Evolutionary conservation across 2,888 invertebrate genomes (phyloP), one percentile per base, ranked within the genome.

Genomic region (Drosophila lacicola): DNA sequence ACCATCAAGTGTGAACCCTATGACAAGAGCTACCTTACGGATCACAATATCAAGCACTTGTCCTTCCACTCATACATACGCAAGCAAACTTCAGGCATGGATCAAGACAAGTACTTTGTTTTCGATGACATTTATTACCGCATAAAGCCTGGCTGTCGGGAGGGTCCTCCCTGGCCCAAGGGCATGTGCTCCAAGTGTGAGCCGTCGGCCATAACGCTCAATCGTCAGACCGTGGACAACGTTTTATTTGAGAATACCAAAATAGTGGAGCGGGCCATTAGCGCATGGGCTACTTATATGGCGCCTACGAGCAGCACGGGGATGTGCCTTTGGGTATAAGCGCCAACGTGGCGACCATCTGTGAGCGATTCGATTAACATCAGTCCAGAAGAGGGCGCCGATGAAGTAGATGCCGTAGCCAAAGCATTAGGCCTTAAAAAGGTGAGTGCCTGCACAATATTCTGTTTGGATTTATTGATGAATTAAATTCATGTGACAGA

Each of bases 151-250:
- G 92, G 98, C 2, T 99, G 99, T 92, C 96, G 96, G 86, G 98
- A 98, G 91, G 99, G 99, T 94, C 97, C 97, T 56, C 98, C 99
- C 74, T 99, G 99, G 98, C 99, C 99, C 63, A 97, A 96, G 92
- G 99, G 99, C 80, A 98, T 99, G 90, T 99, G 99, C 93, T 98
- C 99, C 47, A 97, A 97, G 93, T 99, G 99, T 93, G 99, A 99
- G 93, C 99, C 99, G 13, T 97, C 97, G 91, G 98, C 99, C 41
- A 96, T 99, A 81, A 99, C 99, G 25, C 94, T 99, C 50, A 98
- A 97, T 93, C 95, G 98, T 90, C 99, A 98, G 95, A 94, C 94
- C 93, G 96, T 99, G 57, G 99, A 99, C 93, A 98, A 98, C 93
- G 96, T 98, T 55, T 95, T 97, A 94, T 97, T 99, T 93, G 99